These are phyloP conservation scores for Apodemia zela DNA, from an alignment of 2,888 invertebrate genomes.

Conservation along the genomic window DNA sequence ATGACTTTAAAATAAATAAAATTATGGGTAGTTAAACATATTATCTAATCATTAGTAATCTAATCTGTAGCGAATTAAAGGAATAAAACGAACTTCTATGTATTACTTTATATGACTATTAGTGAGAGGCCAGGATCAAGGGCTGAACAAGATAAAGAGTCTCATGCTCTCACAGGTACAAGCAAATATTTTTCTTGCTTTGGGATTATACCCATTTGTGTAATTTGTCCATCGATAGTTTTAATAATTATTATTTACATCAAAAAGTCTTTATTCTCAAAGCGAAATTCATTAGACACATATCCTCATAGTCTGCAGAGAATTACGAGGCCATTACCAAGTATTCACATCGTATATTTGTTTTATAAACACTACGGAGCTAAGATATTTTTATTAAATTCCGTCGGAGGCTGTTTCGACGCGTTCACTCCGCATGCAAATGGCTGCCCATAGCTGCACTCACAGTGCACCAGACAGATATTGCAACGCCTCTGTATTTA, in stretches of 20 bases:
- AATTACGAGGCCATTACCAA: constrained; percentile 34
- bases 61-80: too few relatives aligned
- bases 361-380: constrained; percentile 58
- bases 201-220: too few relatives aligned
- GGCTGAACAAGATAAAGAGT: too few relatives aligned
- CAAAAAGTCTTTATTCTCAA: constrained; percentile 2
- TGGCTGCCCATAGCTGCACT: constrained; percentile 51
- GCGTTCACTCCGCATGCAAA: constrained; percentile 64
- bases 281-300: constrained; percentile 18
- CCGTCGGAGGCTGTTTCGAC: constrained; percentile 64
- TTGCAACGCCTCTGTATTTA: constrained; percentile 65
- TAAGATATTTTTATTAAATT: constrained; percentile 78
- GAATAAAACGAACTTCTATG: too few relatives aligned
- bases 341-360: constrained; percentile 52
- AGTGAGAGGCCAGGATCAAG: too few relatives aligned
- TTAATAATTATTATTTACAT: neutral
- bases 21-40: too few relatives aligned
- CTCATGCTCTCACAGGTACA: too few relatives aligned
- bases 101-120: too few relatives aligned
- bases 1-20: too few relatives aligned
- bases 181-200: too few relatives aligned
- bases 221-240: neutral
- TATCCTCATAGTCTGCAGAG: constrained; percentile 19
- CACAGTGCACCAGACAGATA: constrained; percentile 54
- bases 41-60: too few relatives aligned